Evolutionary conservation across 2,888 invertebrate species (phyloP).

Genomic region (Dryadula phaetusa): DNA sequence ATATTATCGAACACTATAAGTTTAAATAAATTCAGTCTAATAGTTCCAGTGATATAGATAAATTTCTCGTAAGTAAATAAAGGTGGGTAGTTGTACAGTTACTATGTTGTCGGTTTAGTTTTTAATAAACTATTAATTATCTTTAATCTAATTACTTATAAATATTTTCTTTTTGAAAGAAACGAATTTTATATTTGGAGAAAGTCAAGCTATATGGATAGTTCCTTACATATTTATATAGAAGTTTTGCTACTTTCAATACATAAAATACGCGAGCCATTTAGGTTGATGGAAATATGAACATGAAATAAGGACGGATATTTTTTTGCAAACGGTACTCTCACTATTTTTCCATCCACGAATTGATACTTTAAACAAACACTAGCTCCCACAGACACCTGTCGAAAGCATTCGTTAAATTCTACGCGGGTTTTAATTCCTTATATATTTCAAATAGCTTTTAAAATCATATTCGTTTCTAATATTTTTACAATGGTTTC

Average conservation of each 20-base stretch:
- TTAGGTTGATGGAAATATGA: not conserved
- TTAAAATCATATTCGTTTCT: not conserved
- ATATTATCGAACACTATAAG: too few relatives aligned
- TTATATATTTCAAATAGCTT: not conserved
- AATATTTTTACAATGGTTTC: not conserved
- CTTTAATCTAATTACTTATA: too few relatives aligned
- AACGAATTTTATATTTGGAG: not conserved
- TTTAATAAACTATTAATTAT: too few relatives aligned
- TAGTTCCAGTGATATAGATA: too few relatives aligned
- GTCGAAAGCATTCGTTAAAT: slow-evolving; percentile 7
- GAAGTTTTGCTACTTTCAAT: not conserved
- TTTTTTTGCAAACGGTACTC: not conserved
- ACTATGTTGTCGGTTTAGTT: too few relatives aligned
- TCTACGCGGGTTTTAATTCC: not conserved
- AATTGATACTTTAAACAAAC: slow-evolving; percentile 4
- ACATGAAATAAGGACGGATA: not conserved
- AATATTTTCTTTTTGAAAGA: not conserved
- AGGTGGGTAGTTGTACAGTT: too few relatives aligned
- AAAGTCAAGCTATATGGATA: not conserved
- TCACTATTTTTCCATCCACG: not conserved
- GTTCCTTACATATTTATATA: not conserved
- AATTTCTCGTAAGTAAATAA: too few relatives aligned
- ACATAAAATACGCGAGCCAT: too few relatives aligned
- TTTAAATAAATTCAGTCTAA: too few relatives aligned
- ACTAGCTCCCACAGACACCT: not conserved